Evolutionary conservation across 1,140 invertebrate species (phyloP).

Genomic region (Drosophila sp.): DNA sequence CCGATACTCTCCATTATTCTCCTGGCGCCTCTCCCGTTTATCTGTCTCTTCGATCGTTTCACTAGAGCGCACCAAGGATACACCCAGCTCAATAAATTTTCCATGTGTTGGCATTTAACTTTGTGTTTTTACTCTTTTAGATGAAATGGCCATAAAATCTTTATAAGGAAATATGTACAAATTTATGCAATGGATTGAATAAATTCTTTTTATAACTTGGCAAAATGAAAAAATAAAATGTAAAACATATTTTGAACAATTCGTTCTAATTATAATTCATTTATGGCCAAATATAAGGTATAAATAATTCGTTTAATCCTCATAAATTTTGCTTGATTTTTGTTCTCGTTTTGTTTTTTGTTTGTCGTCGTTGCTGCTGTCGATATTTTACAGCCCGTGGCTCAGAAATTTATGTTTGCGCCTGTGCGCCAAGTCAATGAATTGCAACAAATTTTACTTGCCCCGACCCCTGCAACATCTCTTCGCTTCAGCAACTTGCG

Average conservation of each 20-base stretch:
- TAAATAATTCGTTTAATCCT: slow-evolving; percentile 44
- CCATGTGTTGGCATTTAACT: slow-evolving; percentile 62
- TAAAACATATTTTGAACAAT: slow-evolving; percentile 13
- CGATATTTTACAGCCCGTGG: slow-evolving; percentile 71
- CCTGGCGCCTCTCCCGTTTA: slow-evolving; percentile 5
- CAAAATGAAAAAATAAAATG: not conserved
- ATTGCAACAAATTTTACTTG: slow-evolving; percentile 76
- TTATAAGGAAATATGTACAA: slow-evolving; percentile 13
- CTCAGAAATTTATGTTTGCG: slow-evolving; percentile 69
- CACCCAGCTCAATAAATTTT: slow-evolving; percentile 54
- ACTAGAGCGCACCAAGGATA: slow-evolving; percentile 20
- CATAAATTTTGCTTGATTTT: slow-evolving; percentile 39
- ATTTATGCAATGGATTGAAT: not conserved
- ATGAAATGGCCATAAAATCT: slow-evolving; percentile 11
- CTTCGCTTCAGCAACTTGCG: slow-evolving; percentile 50
- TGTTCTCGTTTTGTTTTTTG: slow-evolving; percentile 13
- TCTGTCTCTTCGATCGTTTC: not conserved
- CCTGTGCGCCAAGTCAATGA: slow-evolving; percentile 76
- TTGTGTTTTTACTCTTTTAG: slow-evolving; percentile 37
- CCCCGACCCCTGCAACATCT: slow-evolving; percentile 13
- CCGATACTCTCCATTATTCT: slow-evolving; percentile 10
- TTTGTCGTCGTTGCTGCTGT: slow-evolving; percentile 47
- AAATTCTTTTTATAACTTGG: not conserved
- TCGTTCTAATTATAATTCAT: slow-evolving; percentile 23
- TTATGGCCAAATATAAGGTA: slow-evolving; percentile 30